A percentile compares a stretch with the other conserved stretches of the same genome.
phyloP scores from a whole-genome alignment of 2,888 invertebrate genomes.

The Nowickia ferox region DNA sequence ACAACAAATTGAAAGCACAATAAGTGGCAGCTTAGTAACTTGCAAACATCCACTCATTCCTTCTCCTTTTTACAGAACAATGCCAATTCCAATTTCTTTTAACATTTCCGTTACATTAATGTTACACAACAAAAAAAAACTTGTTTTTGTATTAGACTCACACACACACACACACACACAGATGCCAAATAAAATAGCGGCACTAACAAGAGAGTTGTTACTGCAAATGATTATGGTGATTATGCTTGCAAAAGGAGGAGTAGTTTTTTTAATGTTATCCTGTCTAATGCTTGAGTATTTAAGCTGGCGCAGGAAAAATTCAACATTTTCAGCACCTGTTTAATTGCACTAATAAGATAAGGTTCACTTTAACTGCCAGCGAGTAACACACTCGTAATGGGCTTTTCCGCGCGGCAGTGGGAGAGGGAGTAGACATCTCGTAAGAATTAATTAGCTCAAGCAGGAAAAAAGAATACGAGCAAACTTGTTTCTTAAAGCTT shows the following conservation, averaged over 20 bases:
- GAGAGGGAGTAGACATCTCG: slow-evolving; percentile 12
- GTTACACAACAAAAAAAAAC: slow-evolving; percentile 44
- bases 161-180: neutral
- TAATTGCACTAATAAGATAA: slow-evolving; percentile 80
- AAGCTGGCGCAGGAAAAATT: slow-evolving; percentile 77
- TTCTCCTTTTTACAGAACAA: neutral
- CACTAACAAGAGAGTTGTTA: slow-evolving; percentile 35
- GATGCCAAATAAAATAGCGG: neutral
- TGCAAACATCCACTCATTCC: slow-evolving; percentile 10
- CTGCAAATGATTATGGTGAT: slow-evolving; percentile 25
- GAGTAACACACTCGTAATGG: slow-evolving; percentile 20
- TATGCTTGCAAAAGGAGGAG: slow-evolving; percentile 25
- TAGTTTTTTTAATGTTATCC: slow-evolving; percentile 32
- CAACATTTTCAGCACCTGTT: slow-evolving; percentile 81
- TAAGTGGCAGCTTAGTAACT: slow-evolving; percentile 39
- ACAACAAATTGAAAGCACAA: neutral
- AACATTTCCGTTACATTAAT: slow-evolving; percentile 70
- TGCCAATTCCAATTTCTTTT: slow-evolving; percentile 48
- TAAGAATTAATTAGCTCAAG: slow-evolving; percentile 60
- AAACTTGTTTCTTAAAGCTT: slow-evolving; percentile 31
- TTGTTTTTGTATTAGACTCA: slow-evolving; percentile 31
- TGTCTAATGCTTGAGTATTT: slow-evolving; percentile 68
- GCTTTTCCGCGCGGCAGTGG: neutral
- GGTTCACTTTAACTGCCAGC: slow-evolving; percentile 49
- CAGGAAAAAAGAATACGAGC: slow-evolving; percentile 12